Conservation (phyloP, 2,888 invertebrate species). For the Sturmia bella region DNA sequence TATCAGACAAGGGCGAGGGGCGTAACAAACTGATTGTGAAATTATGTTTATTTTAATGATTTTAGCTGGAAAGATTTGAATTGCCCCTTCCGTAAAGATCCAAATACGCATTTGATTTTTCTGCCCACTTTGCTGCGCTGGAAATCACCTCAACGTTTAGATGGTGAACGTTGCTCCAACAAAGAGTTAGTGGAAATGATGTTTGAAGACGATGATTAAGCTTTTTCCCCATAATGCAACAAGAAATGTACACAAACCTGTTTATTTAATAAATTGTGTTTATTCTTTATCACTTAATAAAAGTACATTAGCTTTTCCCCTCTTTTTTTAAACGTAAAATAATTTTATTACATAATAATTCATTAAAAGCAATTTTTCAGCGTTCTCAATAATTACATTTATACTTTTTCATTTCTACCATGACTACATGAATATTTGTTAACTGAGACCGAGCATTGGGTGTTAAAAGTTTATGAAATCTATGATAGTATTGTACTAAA, state of each 20-base stretch:
- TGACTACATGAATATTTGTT: slow-evolving; percentile 98
- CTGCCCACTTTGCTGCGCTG: slow-evolving; percentile 92
- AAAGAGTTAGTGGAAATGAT: slow-evolving; percentile 90
- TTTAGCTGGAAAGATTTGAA: slow-evolving; percentile 92
- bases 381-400: slow-evolving; percentile 92
- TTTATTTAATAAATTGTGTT: slow-evolving; percentile 7
- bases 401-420: slow-evolving; percentile 99
- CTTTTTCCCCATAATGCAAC: neutral
- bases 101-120: slow-evolving; percentile 87
- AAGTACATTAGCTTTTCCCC: slow-evolving; percentile 5
- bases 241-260: slow-evolving; percentile 2
- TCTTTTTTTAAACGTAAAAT: slow-evolving; percentile 8
- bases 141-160: slow-evolving; percentile 89
- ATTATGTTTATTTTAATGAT: slow-evolving; percentile 71
- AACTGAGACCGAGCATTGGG: slow-evolving; percentile 93
- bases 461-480: slow-evolving; percentile 96
- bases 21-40: neutral
- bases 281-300: slow-evolving; percentile 17
- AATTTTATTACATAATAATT: slow-evolving; percentile 23
- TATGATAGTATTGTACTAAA: slow-evolving; percentile 98
- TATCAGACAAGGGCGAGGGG: neutral
- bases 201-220: slow-evolving; percentile 87
- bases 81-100: slow-evolving; percentile 91
- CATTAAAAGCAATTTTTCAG: neutral
- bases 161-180: slow-evolving; percentile 90